Conservation (phyloP, 2,888 invertebrate species). For the Hyalella azteca region DNA sequence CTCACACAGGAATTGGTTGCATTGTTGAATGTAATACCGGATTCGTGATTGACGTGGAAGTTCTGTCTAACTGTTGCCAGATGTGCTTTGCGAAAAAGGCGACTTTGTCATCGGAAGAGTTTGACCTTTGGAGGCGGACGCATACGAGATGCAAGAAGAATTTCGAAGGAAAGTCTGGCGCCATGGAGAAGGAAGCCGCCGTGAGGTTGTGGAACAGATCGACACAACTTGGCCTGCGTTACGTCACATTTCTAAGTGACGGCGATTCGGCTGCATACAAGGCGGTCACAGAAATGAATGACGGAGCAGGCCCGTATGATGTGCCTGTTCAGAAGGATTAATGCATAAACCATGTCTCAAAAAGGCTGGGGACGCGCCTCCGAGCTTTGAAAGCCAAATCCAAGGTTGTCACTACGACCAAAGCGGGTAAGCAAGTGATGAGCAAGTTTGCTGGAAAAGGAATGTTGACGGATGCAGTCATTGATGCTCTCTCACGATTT, state of each 20-base stretch:
- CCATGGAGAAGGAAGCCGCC: background rate
- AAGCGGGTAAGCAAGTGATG: background rate
- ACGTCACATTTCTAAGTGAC: no score
- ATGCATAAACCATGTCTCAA: background rate
- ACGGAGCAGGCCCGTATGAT: background rate
- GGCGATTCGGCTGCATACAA: background rate
- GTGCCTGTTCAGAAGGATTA: background rate
- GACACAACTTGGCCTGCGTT: no score
- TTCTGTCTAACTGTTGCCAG: background rate
- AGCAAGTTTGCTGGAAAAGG: background rate
- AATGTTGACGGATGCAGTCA: background rate
- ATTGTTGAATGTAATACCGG: constrained; percentile 4
- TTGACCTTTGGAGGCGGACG: background rate
- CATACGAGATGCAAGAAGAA: background rate
- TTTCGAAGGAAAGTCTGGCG: background rate
- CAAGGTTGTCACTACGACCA: background rate
- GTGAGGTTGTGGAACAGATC: background rate
- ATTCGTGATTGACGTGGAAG: background rate
- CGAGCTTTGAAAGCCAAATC: background rate
- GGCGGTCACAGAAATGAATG: background rate
- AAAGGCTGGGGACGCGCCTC: no score
- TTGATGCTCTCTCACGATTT: no score
- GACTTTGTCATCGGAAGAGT: background rate
- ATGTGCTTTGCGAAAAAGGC: background rate
- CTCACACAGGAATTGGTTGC: constrained; percentile 15